These are phyloP conservation scores for Gymnarchus niloticus DNA, from an alignment of 2,113 vertebrate species.

Conservation along the genomic window DNA sequence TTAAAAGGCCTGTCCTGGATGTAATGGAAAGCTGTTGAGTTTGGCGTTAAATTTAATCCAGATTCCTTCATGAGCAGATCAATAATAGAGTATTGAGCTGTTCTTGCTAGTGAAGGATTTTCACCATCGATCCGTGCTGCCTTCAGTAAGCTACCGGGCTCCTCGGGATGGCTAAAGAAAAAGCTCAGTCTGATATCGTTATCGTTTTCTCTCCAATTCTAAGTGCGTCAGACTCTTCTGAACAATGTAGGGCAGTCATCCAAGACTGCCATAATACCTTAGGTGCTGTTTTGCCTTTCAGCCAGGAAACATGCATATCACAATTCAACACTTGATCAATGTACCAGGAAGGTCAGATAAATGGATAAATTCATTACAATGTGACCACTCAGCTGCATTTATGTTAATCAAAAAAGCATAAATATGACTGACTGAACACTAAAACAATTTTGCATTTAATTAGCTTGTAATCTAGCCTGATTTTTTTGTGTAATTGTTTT, in stretches of 20 bases:
- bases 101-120: not conserved
- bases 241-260: not conserved
- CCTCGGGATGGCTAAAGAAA: not conserved
- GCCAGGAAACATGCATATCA: not conserved
- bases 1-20: not conserved
- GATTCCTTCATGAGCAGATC: not conserved
- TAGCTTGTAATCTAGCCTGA: not conserved
- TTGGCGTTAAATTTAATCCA: not conserved
- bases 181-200: not conserved
- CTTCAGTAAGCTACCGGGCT: not conserved
- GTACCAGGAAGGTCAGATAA: not conserved
- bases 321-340: not conserved
- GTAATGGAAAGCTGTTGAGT: not conserved
- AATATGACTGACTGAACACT: not conserved
- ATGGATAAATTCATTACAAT: not conserved
- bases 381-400: not conserved
- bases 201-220: constrained; percentile 2
- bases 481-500: not conserved
- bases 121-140: not conserved
- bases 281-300: not conserved
- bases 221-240: not conserved
- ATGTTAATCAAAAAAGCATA: not conserved
- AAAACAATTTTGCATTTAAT: not conserved
- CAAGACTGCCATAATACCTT: not conserved
- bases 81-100: not conserved